Percentiles rank a stretch among this genome's conserved stretches.
These are phyloP conservation scores for Theonella swinhoei DNA, from an alignment of 37 sponge, comb jelly and placozoan species.

Conservation along the genomic window DNA sequence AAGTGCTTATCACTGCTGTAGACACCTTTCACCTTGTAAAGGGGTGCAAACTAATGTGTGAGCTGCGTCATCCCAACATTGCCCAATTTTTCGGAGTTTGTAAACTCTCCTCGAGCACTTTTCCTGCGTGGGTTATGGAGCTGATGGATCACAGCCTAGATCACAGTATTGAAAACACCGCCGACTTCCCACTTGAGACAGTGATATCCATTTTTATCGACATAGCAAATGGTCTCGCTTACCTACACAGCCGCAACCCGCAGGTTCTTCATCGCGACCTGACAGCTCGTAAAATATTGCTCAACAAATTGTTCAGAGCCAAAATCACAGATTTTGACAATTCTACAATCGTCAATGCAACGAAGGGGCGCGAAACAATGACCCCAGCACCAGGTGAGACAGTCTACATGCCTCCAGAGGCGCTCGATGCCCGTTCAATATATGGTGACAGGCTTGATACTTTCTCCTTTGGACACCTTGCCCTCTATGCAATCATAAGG, in stretches of 20 bases:
- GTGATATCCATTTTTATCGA: conserved; percentile 27
- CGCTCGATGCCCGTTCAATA: not conserved
- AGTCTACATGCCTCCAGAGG: conserved; percentile 36
- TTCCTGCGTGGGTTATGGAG: not conserved
- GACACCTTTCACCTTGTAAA: not conserved
- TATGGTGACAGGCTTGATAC: conserved; percentile 13
- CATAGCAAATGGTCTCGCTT: conserved; percentile 32
- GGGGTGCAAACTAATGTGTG: not conserved
- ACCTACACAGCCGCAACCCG: conserved; percentile 33
- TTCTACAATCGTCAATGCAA: not conserved
- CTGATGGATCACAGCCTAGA: not conserved
- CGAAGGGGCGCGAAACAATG: not conserved
- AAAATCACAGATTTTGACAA: conserved; percentile 61
- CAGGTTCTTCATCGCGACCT: conserved; percentile 46
- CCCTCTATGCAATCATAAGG: conserved; percentile 5
- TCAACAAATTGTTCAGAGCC: conserved; percentile 12
- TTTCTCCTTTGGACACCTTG: conserved; percentile 31
- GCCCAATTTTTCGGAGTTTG: not conserved
- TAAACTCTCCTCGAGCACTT: not conserved
- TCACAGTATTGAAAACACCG: not conserved
- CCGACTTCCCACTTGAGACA: not conserved
- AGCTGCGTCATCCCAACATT: conserved; percentile 5
- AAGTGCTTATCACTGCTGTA: not conserved
- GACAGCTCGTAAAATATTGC: conserved; percentile 35
- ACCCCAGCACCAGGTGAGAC: not conserved